Base-by-base conservation (phyloP, 2,888 invertebrate genomes). In the Octodonta nipae region DNA sequence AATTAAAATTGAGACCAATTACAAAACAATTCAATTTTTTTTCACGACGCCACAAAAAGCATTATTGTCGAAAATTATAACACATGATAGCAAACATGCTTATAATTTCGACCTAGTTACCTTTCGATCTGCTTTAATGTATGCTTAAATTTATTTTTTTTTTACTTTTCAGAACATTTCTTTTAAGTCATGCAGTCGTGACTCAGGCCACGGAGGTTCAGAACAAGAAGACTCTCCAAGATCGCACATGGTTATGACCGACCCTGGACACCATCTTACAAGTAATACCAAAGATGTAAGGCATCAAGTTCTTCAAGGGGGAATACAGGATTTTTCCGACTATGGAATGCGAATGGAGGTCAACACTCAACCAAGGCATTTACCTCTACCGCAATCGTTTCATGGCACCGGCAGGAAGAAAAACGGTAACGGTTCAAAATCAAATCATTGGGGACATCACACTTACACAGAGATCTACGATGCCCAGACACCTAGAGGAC, bases 401-500 rank as follows among this genome's bases (percentile, higher is more conserved):
- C 60, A 59, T 33, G 55, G 58, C 30, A 52, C 50, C 14, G 47
- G 50, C 30, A 49, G 58, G 26, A 56, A 56, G 43, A 60, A 58
- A 34, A 58, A 56, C 42, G 50, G 48, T 29, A 53, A 50, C 33
- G 44, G 58, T 64, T 30, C 17, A 6, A 36, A 36, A 5, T 65
- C 64, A 10, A 37, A 34, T 12, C 46, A 43, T 14, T 43, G 43
- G 44, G 39, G 43, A 8, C 82, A 82, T 51, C 83, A 83, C 51
- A 82, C 81, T 1, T 83, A 83, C 58, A 79, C 79, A 3, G 83
- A 83, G 60, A 81, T 82, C 35, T 66, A 70, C 28, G 71, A 71
- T 44, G 66, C 61, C 3, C 55, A 66, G 27, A 58, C 67, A 11
- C 53, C 67, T 30, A 64, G 68, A 13, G 36, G 44, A 1, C 65